phyloP scores from a whole-genome alignment of 2,797 vertebrate species.

The Mastacembelus armatus region DNA sequence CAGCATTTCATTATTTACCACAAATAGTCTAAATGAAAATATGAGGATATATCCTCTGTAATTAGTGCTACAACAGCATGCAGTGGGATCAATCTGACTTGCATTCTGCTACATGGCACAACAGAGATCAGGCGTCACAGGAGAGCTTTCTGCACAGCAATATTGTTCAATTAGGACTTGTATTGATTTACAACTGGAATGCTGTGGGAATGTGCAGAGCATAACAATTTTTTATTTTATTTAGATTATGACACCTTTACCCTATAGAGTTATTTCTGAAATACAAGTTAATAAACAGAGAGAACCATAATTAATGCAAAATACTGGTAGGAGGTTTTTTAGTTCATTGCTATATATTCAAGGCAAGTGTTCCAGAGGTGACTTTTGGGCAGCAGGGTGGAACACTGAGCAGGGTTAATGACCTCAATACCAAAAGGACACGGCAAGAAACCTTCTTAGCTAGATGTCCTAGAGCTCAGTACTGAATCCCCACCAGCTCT shows the following conservation, averaged over 20 bases:
- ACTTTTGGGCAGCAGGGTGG: constrained; percentile 20
- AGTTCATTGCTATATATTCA: neutral
- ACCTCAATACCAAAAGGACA: constrained; percentile 23
- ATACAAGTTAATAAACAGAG: neutral
- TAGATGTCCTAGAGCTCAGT: constrained; percentile 46
- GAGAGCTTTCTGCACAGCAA: constrained; percentile 34
- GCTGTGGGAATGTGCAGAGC: neutral
- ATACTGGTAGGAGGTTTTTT: neutral
- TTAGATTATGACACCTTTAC: neutral
- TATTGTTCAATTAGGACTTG: constrained; percentile 24
- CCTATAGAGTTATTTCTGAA: neutral
- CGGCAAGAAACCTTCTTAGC: constrained; percentile 8
- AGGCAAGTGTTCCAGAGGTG: constrained; percentile 14
- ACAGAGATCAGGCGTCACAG: neutral
- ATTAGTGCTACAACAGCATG: constrained; percentile 40
- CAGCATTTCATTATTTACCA: constrained; percentile 42
- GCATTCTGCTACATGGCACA: constrained; percentile 12
- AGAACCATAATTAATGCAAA: neutral
- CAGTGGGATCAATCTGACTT: constrained; percentile 29
- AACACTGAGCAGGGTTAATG: constrained; percentile 14
- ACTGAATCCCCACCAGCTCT: constrained; percentile 47
- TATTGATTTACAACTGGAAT: constrained; percentile 21
- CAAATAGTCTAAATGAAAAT: constrained; percentile 51
- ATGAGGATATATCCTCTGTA: constrained; percentile 34
- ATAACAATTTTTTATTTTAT: constrained; percentile 8